phyloP scores from a whole-genome alignment of 2,888 invertebrate species.

The Drosophila prolongata region DNA sequence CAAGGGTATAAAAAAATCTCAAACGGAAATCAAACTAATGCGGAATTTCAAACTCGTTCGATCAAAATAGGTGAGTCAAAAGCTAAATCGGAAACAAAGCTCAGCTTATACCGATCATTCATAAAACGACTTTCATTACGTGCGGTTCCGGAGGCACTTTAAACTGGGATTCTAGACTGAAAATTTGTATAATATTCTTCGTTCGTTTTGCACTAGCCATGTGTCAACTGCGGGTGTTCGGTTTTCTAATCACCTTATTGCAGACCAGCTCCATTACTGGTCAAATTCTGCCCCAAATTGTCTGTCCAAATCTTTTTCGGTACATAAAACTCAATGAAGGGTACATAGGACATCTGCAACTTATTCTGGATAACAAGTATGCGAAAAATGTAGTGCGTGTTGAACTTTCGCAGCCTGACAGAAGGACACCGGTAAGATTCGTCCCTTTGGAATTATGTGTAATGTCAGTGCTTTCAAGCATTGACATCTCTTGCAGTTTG shows the following conservation, averaged over 20 bases:
- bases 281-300: constrained; percentile 58
- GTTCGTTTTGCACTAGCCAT: constrained; percentile 26
- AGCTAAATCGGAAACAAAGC: constrained; percentile 5
- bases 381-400: constrained; percentile 52
- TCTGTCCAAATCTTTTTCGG: constrained; percentile 71
- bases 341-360: constrained; percentile 59
- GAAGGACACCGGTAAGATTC: constrained; percentile 64
- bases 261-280: constrained; percentile 12
- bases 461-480: constrained; percentile 46
- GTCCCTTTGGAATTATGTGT: neutral
- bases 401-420: constrained; percentile 69
- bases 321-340: constrained; percentile 51
- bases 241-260: constrained; percentile 25
- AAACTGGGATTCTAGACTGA: constrained; percentile 1
- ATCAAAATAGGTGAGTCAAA: too few species aligned
- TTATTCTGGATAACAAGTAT: constrained; percentile 43
- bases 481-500: constrained; percentile 20
- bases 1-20: too few species aligned
- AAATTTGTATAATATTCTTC: constrained; percentile 12
- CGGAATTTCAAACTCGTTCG: too few species aligned
- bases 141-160: constrained; percentile 11
- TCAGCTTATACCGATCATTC: constrained; percentile 40
- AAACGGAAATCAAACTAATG: too few species aligned
- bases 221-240: constrained; percentile 23
- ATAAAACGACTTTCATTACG: constrained; percentile 39